Evolutionary conservation across 2,888 invertebrate genomes (phyloP).

Genomic region (Dromius quadrimaculatus): DNA sequence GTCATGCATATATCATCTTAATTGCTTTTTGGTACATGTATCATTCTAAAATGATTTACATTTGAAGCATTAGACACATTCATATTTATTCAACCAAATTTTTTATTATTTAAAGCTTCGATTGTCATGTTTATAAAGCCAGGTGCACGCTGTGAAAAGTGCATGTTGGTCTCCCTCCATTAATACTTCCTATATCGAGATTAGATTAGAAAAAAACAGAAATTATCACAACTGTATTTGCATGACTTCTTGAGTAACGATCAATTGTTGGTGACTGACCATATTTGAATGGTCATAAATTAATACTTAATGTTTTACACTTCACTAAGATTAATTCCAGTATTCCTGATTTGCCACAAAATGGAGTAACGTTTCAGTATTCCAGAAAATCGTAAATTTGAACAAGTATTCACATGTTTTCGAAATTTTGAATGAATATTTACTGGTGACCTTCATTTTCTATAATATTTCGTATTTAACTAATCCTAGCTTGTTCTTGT

Average conservation of each 20-base stretch:
- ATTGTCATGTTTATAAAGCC: constrained; percentile 33
- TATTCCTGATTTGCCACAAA: background rate
- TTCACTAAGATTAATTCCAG: background rate
- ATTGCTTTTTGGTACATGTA: constrained; percentile 15
- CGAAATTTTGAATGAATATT: constrained; percentile 26
- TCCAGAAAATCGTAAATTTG: background rate
- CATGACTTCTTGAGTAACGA: constrained; percentile 27
- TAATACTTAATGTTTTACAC: background rate
- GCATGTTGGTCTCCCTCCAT: constrained; percentile 38
- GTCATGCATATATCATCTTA: constrained; percentile 25
- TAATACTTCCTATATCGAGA: constrained; percentile 34
- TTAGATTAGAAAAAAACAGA: constrained; percentile 28
- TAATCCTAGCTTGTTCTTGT: constrained; percentile 39
- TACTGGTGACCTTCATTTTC: constrained; percentile 28
- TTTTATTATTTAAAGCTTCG: constrained; percentile 4
- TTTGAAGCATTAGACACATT: background rate
- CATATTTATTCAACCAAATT: background rate
- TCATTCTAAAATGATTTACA: constrained; percentile 3
- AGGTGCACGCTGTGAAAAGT: constrained; percentile 44
- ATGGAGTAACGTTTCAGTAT: background rate
- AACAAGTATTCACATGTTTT: background rate
- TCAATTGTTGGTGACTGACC: constrained; percentile 6
- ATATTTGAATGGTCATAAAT: background rate
- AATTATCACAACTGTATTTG: constrained; percentile 28
- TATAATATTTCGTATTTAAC: constrained; percentile 21